A percentile compares a stretch with the other conserved stretches of the same genome.
phyloP scores from a whole-genome alignment of 2,797 vertebrate genomes.

The Trachurus trachurus region DNA sequence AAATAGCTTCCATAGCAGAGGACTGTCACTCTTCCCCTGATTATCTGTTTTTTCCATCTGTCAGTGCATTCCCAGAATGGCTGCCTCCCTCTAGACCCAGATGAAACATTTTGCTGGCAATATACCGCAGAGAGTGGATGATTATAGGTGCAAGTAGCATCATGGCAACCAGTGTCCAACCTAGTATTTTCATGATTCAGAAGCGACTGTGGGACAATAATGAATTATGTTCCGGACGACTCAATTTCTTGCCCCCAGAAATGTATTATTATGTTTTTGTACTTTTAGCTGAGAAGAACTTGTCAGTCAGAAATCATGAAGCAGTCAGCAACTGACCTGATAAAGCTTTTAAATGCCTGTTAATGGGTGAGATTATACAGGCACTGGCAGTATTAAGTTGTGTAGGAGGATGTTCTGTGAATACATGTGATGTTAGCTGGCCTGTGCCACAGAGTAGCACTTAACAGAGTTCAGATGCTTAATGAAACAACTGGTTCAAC shows the following conservation, averaged over 20 bases:
- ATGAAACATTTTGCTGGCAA: slow-evolving; percentile 1
- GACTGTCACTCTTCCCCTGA: not conserved
- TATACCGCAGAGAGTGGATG: not conserved
- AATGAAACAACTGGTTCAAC: not conserved
- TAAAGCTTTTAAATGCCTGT: not conserved
- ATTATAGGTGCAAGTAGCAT: slow-evolving; percentile 1
- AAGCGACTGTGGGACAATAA: not conserved
- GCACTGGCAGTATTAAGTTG: not conserved
- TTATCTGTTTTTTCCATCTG: slow-evolving; percentile 2
- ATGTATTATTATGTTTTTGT: not conserved
- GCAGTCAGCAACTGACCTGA: not conserved
- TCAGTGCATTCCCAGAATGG: slow-evolving; percentile 18
- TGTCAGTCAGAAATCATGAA: not conserved
- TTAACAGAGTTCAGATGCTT: not conserved
- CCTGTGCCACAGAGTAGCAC: not conserved
- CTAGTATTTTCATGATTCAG: not conserved
- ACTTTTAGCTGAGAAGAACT: not conserved
- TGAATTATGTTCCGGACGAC: not conserved
- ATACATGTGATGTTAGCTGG: not conserved
- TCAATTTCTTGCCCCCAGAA: not conserved
- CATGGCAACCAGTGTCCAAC: not conserved
- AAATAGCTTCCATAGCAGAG: not conserved
- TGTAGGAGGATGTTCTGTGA: too few relatives aligned
- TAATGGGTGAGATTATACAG: not conserved
- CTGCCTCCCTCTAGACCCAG: not conserved